phyloP scores from a whole-genome alignment of 2,797 vertebrate genomes.

The Phalanger gymnotis region DNA sequence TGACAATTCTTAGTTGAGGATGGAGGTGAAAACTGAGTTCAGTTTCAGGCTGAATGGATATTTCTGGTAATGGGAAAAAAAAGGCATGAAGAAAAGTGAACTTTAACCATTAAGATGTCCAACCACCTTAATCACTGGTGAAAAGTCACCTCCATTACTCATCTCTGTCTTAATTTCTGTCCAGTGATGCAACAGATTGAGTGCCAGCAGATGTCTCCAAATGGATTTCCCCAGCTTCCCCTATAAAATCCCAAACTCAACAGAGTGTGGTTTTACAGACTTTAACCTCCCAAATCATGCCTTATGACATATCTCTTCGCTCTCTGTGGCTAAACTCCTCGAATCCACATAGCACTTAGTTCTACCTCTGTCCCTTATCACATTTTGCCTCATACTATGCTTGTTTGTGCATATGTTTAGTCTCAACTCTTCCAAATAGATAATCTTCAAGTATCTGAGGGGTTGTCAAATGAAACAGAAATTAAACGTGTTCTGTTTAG shows the following conservation, averaged over 20 bases:
- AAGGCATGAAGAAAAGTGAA: neutral
- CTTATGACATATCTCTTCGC: neutral
- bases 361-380: neutral
- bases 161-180: neutral
- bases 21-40: neutral
- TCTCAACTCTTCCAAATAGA: neutral
- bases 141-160: neutral
- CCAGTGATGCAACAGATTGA: conserved; percentile 34
- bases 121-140: neutral
- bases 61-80: neutral
- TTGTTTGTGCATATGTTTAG: neutral
- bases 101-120: neutral
- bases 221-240: neutral
- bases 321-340: neutral
- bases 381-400: neutral
- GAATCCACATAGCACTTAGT: neutral
- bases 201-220: neutral
- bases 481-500: neutral
- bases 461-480: neutral
- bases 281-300: neutral
- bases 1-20: neutral
- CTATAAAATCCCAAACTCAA: neutral
- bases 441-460: neutral
- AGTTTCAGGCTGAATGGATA: neutral
- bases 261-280: neutral